Evolutionary conservation across 2,113 vertebrate genomes (phyloP).

Genomic region (Oenanthe melanoleuca): DNA sequence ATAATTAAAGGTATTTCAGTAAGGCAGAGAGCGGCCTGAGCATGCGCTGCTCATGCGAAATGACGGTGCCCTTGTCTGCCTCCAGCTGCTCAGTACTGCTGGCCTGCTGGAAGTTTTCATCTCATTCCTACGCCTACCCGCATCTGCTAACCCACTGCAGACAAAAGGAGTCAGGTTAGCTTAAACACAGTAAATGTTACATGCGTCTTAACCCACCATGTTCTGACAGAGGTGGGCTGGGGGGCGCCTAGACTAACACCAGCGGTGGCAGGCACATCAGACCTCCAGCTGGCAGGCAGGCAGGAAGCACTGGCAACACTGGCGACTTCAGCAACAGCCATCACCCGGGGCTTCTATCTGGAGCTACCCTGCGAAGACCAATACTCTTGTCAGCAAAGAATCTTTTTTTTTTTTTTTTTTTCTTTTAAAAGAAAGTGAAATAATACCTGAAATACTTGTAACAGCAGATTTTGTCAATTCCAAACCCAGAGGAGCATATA

Average conservation of each 20-base stretch:
- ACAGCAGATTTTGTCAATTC: neutral
- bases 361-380: neutral
- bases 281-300: neutral
- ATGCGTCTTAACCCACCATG: neutral
- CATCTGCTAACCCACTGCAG: neutral
- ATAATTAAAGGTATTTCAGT: slow-evolving; percentile 3
- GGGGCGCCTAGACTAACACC: neutral
- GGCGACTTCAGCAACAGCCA: neutral
- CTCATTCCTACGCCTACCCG: neutral
- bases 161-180: neutral
- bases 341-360: rapidly evolving
- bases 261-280: neutral
- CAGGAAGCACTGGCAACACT: neutral
- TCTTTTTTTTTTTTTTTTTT: too few relatives aligned
- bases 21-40: neutral
- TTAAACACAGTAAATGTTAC: neutral
- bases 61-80: neutral
- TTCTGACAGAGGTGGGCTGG: neutral
- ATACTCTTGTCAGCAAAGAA: neutral
- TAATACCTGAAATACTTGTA: neutral
- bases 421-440: neutral
- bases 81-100: neutral
- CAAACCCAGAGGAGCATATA: neutral
- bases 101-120: slow-evolving; percentile 17
- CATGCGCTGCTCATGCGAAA: neutral